Base-by-base conservation (phyloP, 1,140 invertebrate genomes). In the Cardiocondyla obscurior region DNA sequence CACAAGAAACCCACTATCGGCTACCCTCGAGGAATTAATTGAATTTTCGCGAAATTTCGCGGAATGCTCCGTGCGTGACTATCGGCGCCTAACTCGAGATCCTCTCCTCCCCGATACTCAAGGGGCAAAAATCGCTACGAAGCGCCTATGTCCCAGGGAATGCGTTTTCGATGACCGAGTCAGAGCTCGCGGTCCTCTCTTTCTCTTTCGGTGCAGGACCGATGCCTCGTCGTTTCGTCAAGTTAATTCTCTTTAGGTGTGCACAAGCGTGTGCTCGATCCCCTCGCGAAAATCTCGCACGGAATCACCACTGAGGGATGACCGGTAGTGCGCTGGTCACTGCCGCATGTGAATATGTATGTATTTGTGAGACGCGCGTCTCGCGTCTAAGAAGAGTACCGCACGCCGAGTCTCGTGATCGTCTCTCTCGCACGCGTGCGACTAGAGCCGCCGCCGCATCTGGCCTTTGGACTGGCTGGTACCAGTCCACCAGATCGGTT, bases 401-500 rank as follows among this genome's bases (percentile, higher is more conserved):
- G 90, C 91, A 88, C 92, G 90, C 90, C 89, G 57, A 64, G 82
- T 85, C 82, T 88, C 87, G 89, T 92, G 90, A 91, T 92, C 85
- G 89, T 90, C 92, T 93, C 93, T 93, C 92, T 93, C 93, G 92
- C 93, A 92, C 92, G 76, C 88, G 88, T 90, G 92, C 93, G 93
- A 94, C 93, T 94, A 94, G 92, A 93, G 93, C 88, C 91, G 90
- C 86, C 91, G 90, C 87, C 91, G 90, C 90, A 93, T 92, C 90
- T 92, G 92, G 92, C 91, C 91, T 92, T 93, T 92, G 90, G 92
- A 93, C 93, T 94, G 93, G 89, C 92, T 90, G 86, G 76, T 72
- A 92, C 84, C 88, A 89, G 82, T 86, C 89, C 83, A 82, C 79
- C 88, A 90, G 91, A 93, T 93, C 88, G 91, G 90, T 92, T 93